Percentiles rank a stretch among this genome's conserved stretches.
phyloP scores from a whole-genome alignment of 1,140 invertebrate species.

The Panagrolaimus sp. region DNA sequence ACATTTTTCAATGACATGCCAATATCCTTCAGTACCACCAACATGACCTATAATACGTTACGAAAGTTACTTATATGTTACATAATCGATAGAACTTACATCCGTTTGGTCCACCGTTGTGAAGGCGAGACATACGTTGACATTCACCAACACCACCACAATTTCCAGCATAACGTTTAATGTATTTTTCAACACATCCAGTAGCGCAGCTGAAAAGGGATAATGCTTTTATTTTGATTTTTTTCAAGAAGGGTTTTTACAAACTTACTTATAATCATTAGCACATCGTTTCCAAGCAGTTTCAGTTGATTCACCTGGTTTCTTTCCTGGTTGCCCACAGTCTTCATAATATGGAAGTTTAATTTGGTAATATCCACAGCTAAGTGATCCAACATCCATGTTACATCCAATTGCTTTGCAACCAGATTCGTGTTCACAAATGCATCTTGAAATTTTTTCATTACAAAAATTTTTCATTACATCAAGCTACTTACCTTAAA shows the following conservation, averaged over 20 bases:
- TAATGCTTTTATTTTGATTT: too few species aligned
- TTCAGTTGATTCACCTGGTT: conserved; percentile 28
- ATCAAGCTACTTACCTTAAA: too few species aligned
- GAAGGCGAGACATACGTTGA: conserved; percentile 51
- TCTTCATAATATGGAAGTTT: conserved; percentile 55
- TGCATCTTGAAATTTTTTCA: too few species aligned
- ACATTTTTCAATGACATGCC: neutral
- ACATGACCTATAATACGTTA: too few species aligned
- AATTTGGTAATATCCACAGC: conserved; percentile 58
- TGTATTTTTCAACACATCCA: conserved; percentile 49
- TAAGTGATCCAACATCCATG: conserved; percentile 53
- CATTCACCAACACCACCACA: conserved; percentile 43
- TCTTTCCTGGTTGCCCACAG: conserved; percentile 39
- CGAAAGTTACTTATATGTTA: too few species aligned
- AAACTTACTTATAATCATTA: too few species aligned
- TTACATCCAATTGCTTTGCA: conserved; percentile 49
- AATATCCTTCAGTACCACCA: neutral
- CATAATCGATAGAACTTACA: conserved; percentile 36
- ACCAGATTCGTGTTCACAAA: conserved; percentile 20
- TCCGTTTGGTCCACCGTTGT: conserved; percentile 57
- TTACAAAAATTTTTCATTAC: too few species aligned
- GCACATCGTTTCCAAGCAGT: conserved; percentile 49
- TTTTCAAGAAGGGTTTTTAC: too few species aligned
- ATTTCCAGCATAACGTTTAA: conserved; percentile 21
- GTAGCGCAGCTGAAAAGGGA: conserved; percentile 50